These are phyloP conservation scores for Hylyphantes graminicola DNA, from an alignment of 1,140 invertebrate species.

Conservation along the genomic window DNA sequence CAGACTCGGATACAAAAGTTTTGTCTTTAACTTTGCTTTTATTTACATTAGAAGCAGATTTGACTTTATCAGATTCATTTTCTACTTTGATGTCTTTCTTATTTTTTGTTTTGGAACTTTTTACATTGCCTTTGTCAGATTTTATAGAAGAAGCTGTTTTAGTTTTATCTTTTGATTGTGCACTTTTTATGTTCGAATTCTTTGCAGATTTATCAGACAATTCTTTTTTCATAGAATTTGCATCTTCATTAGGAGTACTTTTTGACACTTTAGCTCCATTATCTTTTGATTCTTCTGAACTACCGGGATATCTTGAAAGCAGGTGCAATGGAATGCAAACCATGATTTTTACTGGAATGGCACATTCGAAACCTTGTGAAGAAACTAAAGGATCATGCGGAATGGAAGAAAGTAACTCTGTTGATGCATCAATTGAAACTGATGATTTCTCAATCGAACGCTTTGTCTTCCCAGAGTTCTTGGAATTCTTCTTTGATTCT, in stretches of 20 bases:
- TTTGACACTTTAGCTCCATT: background rate
- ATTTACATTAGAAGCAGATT: slow-evolving; percentile 34
- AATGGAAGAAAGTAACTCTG: slow-evolving; percentile 43
- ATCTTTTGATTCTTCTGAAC: background rate
- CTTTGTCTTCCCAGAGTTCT: slow-evolving; percentile 29
- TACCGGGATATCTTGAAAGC: slow-evolving; percentile 23
- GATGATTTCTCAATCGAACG: slow-evolving; percentile 2
- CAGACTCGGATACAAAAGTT: background rate
- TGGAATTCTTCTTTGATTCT: background rate
- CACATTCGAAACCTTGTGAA: slow-evolving; percentile 17
- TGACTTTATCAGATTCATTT: slow-evolving; percentile 21
- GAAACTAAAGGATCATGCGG: slow-evolving; percentile 32
- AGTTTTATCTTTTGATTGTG: slow-evolving; percentile 42
- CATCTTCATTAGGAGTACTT: background rate
- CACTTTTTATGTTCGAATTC: background rate
- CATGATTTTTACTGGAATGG: slow-evolving; percentile 46
- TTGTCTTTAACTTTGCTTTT: slow-evolving; percentile 42
- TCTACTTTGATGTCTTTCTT: slow-evolving; percentile 18
- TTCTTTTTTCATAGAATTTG: slow-evolving; percentile 1
- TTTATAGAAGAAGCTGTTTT: background rate
- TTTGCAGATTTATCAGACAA: slow-evolving; percentile 1
- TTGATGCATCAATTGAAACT: slow-evolving; percentile 5
- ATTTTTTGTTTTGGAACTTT: background rate
- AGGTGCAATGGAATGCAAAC: slow-evolving; percentile 52
- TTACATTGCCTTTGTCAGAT: background rate